Base-by-base conservation (phyloP, 1,140 invertebrate species). In the Rhizoglyphus robini region DNA sequence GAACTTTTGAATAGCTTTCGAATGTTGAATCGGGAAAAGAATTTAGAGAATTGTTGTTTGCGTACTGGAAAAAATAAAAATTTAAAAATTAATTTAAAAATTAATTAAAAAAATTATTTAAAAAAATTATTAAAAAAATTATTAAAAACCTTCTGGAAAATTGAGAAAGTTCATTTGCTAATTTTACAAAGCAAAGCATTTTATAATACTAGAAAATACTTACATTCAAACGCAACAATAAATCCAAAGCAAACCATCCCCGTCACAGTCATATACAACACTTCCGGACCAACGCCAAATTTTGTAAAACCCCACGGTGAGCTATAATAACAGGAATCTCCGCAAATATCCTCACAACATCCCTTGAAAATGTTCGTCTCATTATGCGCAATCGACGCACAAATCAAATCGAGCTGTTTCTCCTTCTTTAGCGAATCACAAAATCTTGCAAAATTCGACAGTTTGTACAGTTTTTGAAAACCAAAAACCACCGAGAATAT, bases 391-490 rank as follows among this genome's bases (percentile, higher is more conserved):
- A 54, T 54, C 20, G 51, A 11, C 8, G 51, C 8, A 20, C 51
- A 54, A 25, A 54, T 27, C 18, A 62, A 4, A 20, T 65, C 30
- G n/a, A 65, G 15, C 18, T 59, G 38, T 23, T n/a, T 20, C n/a
- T 4, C 63, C 20, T 54, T 20, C 8, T 54, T 15, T 13, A 62
- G 30, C 13, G n/a, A 15, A 32, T 30, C 4, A 27, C 63, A 65
- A 20, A 65, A 13, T 5, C 8, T 29, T 4, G 51, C 23, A 27
- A 62, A 65, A 20, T 25, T 18, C 8, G 13, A 25, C 15, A 65
- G 11, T 62, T 54, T 59, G 51, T 65, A 65, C 23, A 59, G 20
- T 31, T 65, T 65, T 27, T 62, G 46, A n/a, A 27, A 64, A 23
- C 48, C 63, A 23, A 62, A 59, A 23, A 20, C 20, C 61, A 62